Percentiles rank a stretch among this genome's conserved stretches.
Conservation (phyloP, 2,797 vertebrate species). For the Halcyon smyrnensis region DNA sequence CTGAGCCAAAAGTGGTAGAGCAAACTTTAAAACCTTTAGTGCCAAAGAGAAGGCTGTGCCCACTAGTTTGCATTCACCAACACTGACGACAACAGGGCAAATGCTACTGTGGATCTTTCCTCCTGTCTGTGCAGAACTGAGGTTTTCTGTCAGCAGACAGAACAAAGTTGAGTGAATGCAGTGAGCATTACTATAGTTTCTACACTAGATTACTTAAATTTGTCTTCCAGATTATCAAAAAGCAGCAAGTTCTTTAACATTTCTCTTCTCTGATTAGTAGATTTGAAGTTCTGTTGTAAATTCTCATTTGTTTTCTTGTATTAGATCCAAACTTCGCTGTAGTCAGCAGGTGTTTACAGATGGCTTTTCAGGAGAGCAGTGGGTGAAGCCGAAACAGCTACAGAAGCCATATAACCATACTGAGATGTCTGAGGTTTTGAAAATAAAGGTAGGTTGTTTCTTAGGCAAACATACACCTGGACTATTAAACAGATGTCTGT, state of each 20-base stretch:
- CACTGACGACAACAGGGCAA: neutral
- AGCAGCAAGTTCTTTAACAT: neutral
- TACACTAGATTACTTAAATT: neutral
- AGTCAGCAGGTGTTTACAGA: conserved; percentile 77
- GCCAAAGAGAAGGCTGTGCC: neutral
- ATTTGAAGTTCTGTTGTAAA: neutral
- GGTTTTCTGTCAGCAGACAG: neutral
- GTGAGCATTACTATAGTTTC: neutral
- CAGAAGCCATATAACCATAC: conserved; percentile 82
- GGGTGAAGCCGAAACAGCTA: conserved; percentile 83
- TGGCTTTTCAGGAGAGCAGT: conserved; percentile 79
- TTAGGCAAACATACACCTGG: neutral
- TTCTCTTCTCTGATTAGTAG: neutral
- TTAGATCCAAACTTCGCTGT: conserved; percentile 82
- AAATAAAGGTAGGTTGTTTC: conserved; percentile 75
- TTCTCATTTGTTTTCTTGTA: conserved; percentile 14
- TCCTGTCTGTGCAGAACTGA: neutral
- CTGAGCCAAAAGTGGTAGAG: neutral
- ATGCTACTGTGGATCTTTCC: neutral
- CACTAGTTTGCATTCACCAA: neutral
- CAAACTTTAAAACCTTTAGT: neutral
- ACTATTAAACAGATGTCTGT: neutral
- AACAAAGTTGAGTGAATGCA: neutral
- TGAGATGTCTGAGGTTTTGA: conserved; percentile 83
- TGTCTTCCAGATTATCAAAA: neutral